These are phyloP conservation scores for Emmelina monodactyla DNA, from an alignment of 2,888 invertebrate genomes.

Conservation along the genomic window DNA sequence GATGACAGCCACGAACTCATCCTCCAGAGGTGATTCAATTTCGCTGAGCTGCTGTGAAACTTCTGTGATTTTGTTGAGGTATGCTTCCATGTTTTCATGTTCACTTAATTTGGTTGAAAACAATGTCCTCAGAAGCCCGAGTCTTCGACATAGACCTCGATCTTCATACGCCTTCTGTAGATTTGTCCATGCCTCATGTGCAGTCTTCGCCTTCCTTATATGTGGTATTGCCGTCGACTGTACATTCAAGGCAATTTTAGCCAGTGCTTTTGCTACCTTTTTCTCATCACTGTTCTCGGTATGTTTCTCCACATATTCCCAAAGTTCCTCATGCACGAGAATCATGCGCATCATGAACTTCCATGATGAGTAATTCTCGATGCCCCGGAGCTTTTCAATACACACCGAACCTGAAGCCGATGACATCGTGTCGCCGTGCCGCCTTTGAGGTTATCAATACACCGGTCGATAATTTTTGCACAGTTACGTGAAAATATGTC, in stretches of 20 bases:
- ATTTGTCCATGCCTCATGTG: constrained; percentile 12
- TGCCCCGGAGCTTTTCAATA: constrained; percentile 1
- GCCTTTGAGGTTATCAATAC: no score
- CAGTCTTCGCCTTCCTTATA: constrained; percentile 7
- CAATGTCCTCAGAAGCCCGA: constrained; percentile 7
- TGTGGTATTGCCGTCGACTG: constrained; percentile 5
- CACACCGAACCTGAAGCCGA: background rate
- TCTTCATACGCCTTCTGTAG: constrained; percentile 13
- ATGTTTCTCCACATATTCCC: no score
- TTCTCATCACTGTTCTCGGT: no score
- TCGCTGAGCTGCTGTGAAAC: constrained; percentile 12
- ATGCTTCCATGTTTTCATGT: constrained; percentile 8
- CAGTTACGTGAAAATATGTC: no score
- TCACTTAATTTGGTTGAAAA: constrained; percentile 10
- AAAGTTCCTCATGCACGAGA: no score
- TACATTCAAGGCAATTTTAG: constrained; percentile 12
- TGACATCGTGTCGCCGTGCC: no score
- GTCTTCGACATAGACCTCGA: constrained; percentile 8
- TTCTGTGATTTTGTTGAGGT: constrained; percentile 10
- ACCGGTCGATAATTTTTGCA: no score
- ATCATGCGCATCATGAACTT: background rate
- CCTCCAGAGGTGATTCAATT: constrained; percentile 13
- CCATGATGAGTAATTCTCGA: background rate
- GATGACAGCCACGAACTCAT: constrained; percentile 15
- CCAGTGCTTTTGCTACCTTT: constrained; percentile 14